Conservation (phyloP, 2,113 vertebrate species). For the Cryptomyrus ogoouensis region DNA sequence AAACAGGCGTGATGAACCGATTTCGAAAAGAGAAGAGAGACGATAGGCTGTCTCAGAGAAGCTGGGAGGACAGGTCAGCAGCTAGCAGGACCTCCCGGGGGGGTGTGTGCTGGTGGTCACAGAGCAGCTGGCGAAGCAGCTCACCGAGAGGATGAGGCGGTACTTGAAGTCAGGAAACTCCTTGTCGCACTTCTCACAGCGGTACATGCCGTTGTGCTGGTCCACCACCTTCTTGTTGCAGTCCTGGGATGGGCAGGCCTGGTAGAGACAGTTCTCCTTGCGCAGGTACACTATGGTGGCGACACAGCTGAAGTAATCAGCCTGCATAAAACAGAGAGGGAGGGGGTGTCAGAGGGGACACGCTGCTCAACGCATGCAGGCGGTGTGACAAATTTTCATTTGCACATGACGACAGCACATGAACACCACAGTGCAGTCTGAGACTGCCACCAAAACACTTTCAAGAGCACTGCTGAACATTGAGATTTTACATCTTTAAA, state of each 20-base stretch:
- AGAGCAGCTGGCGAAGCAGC: constrained; percentile 29
- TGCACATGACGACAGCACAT: not conserved
- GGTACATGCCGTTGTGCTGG: constrained; percentile 87
- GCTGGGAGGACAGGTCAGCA: not conserved
- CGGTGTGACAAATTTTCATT: not conserved
- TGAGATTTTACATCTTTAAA: not conserved
- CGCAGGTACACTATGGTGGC: constrained; percentile 84
- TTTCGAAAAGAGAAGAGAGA: not conserved
- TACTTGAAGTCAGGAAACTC: constrained; percentile 96
- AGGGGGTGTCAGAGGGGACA: not conserved
- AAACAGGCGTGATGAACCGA: not conserved
- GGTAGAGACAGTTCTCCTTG: constrained; percentile 93
- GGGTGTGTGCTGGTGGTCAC: too few species aligned
- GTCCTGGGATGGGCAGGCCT: constrained; percentile 85
- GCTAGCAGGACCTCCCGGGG: not conserved
- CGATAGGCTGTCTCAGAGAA: not conserved
- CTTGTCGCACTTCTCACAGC: constrained; percentile 91
- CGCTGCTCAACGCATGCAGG: not conserved
- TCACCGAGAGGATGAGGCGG: constrained; percentile 91
- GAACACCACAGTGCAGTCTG: not conserved
- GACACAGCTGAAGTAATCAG: constrained; percentile 84
- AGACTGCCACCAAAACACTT: not conserved
- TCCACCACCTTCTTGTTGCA: constrained; percentile 98
- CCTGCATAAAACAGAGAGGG: constrained; percentile 51
- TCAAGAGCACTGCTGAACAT: not conserved